Base-by-base conservation (phyloP, 2,888 invertebrate species). In the Hybos culiciformis region DNA sequence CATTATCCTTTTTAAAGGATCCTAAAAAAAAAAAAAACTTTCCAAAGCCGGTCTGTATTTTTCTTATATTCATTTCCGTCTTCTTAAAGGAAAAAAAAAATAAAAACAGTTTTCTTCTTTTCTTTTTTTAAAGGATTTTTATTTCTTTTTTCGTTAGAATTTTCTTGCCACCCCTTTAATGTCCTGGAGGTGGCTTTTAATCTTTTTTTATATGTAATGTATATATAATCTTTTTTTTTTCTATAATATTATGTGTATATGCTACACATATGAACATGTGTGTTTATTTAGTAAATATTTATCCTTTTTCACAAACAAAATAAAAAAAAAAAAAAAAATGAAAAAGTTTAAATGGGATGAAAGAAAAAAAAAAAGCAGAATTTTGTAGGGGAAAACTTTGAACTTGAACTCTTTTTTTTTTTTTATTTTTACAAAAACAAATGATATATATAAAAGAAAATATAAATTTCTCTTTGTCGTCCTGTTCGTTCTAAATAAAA, bases 11-110 rank as follows among this genome's bases (percentile, higher is more conserved):
- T n/a, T n/a, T n/a, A n/a, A n/a, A n/a, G n/a, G n/a, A n/a, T n/a
- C n/a, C n/a, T n/a, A n/a, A n/a, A n/a, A n/a, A n/a, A n/a, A n/a
- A n/a, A n/a, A n/a, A n/a, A n/a, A n/a, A n/a, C n/a, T n/a, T n/a
- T n/a, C n/a, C n/a, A n/a, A 48, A 48, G 49, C 47, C 48, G 44
- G 46, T 48, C 49, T 46, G 46, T 4, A n/a, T n/a, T 45, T 46
- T 50, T 48, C 36, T 47, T 26, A 18, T 42, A 38, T 34, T 15
- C 39, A 45, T 39, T 37, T 26, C 23, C 21, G 32, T 36, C 23
- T 41, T 37, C 8, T 42, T 36, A n/a, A n/a, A n/a, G n/a, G n/a
- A n/a, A n/a, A n/a, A n/a, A n/a, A n/a, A n/a, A n/a, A n/a, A n/a
- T n/a, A n/a, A n/a, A n/a, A n/a, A n/a, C n/a, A n/a, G n/a, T 40